Evolutionary conservation across 2,113 vertebrate genomes (phyloP), one percentile per base, ranked within the genome.

Genomic region (Pachycephala philippinensis): DNA sequence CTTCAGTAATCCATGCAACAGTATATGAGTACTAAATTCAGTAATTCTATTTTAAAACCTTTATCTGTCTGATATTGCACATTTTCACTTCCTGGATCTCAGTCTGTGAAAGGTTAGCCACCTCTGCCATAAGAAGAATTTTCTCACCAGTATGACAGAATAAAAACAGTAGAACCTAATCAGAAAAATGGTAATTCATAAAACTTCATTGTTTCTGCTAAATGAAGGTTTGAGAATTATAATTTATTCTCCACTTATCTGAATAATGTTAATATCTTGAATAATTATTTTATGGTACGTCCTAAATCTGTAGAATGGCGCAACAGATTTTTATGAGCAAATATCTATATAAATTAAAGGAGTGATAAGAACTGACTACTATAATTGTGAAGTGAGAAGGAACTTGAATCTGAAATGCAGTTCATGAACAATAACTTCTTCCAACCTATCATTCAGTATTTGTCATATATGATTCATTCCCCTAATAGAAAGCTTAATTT

Each of bases 391-490:
- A 76, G 54, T 23, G 40, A 72, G 52, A 60, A 75, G 66, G 33
- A 74, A 39, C 17, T 64, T 35, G 27, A 53, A 93, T 13, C 50
- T 79, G 52, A 89, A 65, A 65, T 80, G 63, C 66, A 83, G 33
- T 54, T 89, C 65, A 93, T 0, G 5, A 93, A 70, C 33, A 84
- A 35, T 59, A 90, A 33, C 33, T 65, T 82, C 53, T 94, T 87
- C n/a, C 39, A 82, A 76, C 30, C 30, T 65, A 65, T 83, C 78
- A 82, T 72, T 95, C 78, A 69, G 50, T 76, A n/a, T 84, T 96
- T 96, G 91, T 89, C 89, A 87, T 65, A 68, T 91, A 69, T 87
- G 81, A 96, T 91, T 93, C 89, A 93, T 94, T 87, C 74, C 26
- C 40, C 49, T 95, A 85, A 87, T 42, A 95, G 69, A 87, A 92